Evolutionary conservation across 2,888 invertebrate species (phyloP), one percentile per base, ranked within the genome.

Genomic region (Hypolimnas misippus): DNA sequence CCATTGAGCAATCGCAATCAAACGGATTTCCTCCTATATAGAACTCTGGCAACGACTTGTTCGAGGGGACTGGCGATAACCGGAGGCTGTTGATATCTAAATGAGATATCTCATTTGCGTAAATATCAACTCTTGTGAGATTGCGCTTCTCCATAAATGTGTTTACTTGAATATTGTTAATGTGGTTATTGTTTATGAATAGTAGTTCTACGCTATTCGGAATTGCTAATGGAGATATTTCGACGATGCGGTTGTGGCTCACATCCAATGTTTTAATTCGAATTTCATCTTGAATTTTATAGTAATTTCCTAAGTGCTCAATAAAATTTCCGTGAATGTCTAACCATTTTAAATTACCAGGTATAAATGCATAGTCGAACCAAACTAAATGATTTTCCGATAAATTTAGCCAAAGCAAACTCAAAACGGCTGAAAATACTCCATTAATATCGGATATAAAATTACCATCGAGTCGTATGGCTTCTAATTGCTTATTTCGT

Each of bases 1-100:
- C 98, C 97, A 98, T 97, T 55, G 96, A 96, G 87, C 98, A 98
- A 88, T 98, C 97, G 88, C 98, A 98, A 81, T 96, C 95, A 89
- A 98, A 97, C 66, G 98, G 98, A 92, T 98, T 98, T 72, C 97
- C 97, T 72, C 97, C 97, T 76, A 98, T 93, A 84, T 97, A 97
- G 89, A 98, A 97, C 87, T 98, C 97, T 5, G 98, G 97, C 71
- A 97, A 92, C 14, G 95, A 93, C 78, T 95, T 95, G 77, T 95
- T 95, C 61, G 93, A 93, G 51, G 96, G 94, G 69, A 96, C 94
- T 35, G 95, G 95, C 50, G 95, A 94, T 74, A 97, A 93, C 67
- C 97, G 94, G 75, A 98, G 92, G 68, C 97, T 95, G 80, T 96
- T 96, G 78, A 97, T 92, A 79, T 97, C 96, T 91, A 98, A 93